Base-by-base conservation (phyloP, 2,113 vertebrate species). In the Ondatra zibethicus region DNA sequence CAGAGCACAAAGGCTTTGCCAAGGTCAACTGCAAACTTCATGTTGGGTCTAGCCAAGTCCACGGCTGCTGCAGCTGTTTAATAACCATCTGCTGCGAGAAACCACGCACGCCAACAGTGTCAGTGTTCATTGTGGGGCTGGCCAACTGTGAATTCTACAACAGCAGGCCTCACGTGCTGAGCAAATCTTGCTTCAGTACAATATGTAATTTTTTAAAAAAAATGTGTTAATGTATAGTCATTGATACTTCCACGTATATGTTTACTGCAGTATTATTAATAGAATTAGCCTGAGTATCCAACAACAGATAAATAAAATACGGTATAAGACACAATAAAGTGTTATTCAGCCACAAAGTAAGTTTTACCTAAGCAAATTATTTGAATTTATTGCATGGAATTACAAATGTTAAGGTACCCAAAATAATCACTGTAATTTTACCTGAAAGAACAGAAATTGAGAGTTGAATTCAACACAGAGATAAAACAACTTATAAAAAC, bases 401-500 rank as follows among this genome's bases (percentile, higher is more conserved):
- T 42, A 80, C 84, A 93, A 82, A 96, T 55, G 73, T 1, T 65
- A 93, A 94, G 61, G 81, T 52, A 93, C 42, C 31, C 16, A 72
- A 94, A 89, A 70, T 76, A 95, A 93, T 75, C 29, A 93, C 78
- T 94, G 58, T 47, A 31, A 16, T 95, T 91, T 94, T 88, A 82
- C 77, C 33, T 70, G 77, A 80, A 96, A 96, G 76, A 96, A 95
- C 1, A 88, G 45, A 93, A 94, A 87, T 70, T 47, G 66, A 84
- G 58, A 86, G 61, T 0, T 84, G 94, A 96, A 92, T 78, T 95
- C 58, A 90, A 88, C 78, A 58, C 19, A 86, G 55, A 88, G 47
- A 90, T 93, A 96, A 93, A 68, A 29, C 61, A 92, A 80, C 55
- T 12, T 17, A 39, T 27, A 89, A 92, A 78, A 95, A 90, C 21